A percentile compares a stretch with the other conserved stretches of the same genome.
These are phyloP conservation scores for Okapia johnstoni DNA, from an alignment of 2,113 vertebrate genomes.

Conservation along the genomic window DNA sequence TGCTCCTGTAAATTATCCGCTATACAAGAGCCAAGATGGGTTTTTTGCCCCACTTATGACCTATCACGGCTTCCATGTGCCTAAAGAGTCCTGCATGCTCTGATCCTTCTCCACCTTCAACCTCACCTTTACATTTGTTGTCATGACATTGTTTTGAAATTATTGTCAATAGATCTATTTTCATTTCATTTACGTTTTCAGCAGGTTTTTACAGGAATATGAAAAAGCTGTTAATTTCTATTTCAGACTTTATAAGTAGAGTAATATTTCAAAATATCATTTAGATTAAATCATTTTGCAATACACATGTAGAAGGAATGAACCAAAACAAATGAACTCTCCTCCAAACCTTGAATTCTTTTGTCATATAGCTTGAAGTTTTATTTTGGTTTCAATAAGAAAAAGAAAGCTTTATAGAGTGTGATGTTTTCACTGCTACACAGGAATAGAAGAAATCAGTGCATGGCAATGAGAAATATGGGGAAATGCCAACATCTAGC, in stretches of 20 bases:
- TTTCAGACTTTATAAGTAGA: background rate
- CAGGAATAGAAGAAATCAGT: conserved; percentile 27
- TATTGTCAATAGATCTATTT: background rate
- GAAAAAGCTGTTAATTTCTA: background rate
- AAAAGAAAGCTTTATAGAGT: background rate
- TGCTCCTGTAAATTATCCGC: background rate
- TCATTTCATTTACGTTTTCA: background rate
- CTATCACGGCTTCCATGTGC: background rate
- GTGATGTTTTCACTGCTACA: background rate
- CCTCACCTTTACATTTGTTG: background rate
- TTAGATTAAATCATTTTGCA: background rate
- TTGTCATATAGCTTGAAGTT: background rate
- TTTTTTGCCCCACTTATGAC: background rate
- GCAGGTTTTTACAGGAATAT: background rate
- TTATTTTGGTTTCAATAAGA: background rate
- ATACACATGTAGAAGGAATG: background rate
- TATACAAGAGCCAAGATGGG: background rate
- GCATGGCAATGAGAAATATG: background rate
- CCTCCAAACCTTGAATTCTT: background rate
- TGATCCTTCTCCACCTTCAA: background rate
- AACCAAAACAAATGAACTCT: background rate
- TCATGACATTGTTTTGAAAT: background rate
- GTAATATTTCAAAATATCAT: background rate
- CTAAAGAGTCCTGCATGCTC: background rate
- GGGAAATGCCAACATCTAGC: background rate